Base-by-base conservation (phyloP, 2,888 invertebrate species). In the Lithophane leautieri region DNA sequence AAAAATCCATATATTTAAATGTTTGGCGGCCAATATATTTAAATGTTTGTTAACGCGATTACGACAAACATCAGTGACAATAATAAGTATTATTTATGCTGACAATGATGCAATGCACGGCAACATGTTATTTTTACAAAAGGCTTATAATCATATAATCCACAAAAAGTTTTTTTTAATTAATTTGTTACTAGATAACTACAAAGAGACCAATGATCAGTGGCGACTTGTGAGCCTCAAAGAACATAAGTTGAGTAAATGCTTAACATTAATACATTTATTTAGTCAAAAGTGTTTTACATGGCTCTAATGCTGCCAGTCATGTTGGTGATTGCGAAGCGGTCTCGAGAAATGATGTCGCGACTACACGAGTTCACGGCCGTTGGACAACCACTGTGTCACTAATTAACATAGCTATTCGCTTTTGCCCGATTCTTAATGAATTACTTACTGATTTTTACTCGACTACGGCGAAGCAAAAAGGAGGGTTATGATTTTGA, bases 371-470 rank as follows among this genome's bases (percentile, higher is more conserved):
- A 68, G 80, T 81, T 81, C 80, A 81, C 50, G 80, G 84, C 58
- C 72, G 72, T 65, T 60, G 58, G 14, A 56, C 83, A 68, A 78
- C 63, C 67, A 71, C 83, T 83, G 67, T 79, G 63, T 67, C 73
- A 83, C 60, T 68, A 28, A 68, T 68, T 82, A 68, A 81, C 40
- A 69, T 68, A 63, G 14, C 47, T 19, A 47, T 28, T 22, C 25
- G 58, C 34, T 63, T 44, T 25, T 63, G 42, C 34, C n/a, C 19
- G 52, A 81, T 34, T 44, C 8, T 44, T 63, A 52, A 74, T 52
- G 22, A 16, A 56, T 74, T 58, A 44, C 34, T 34, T 34, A 34
- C 22, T 42, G 16, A 58, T 50, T 61, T 16, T n/a, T n/a, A n/a
- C n/a, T n/a, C n/a, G n/a, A n/a, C n/a, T n/a, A n/a, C n/a, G n/a